phyloP scores from a whole-genome alignment of 2,113 vertebrate species.

The Xyrauchen texanus region DNA sequence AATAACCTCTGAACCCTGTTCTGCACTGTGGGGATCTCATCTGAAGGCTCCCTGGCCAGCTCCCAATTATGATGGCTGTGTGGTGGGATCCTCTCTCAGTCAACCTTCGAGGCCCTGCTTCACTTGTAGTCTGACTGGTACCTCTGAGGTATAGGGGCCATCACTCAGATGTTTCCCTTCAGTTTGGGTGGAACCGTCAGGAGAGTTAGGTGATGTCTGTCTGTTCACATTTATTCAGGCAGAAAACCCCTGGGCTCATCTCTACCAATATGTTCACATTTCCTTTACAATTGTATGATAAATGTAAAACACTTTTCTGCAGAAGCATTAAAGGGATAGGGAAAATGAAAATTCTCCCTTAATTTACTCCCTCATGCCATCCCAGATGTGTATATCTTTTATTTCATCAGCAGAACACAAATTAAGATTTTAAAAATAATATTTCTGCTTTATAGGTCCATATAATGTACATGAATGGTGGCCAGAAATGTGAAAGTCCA shows the following conservation, averaged over 20 bases:
- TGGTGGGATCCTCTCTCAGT: slow-evolving; percentile 2
- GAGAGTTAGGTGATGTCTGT: slow-evolving; percentile 20
- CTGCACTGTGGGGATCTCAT: not conserved
- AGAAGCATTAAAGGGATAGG: no score
- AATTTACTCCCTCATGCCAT: no score
- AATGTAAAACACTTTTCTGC: no score
- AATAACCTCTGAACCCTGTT: slow-evolving; percentile 1
- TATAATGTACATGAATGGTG: no score
- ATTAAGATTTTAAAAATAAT: no score
- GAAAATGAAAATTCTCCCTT: no score
- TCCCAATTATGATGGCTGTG: slow-evolving; percentile 10
- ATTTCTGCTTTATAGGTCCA: no score
- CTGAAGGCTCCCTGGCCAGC: not conserved
- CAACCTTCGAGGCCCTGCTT: slow-evolving; percentile 18
- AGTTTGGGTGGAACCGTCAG: not conserved
- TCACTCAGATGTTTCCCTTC: not conserved
- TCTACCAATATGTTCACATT: slow-evolving; percentile 13
- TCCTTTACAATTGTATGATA: no score
- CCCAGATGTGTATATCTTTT: no score
- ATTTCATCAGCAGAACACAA: no score
- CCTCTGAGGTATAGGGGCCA: slow-evolving; percentile 6
- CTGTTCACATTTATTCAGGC: slow-evolving; percentile 23
- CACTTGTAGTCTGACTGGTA: not conserved
- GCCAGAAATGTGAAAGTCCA: no score
- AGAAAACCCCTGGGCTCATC: not conserved